Percentiles rank a stretch among this genome's conserved stretches.
Conservation (phyloP, 1,140 invertebrate species). For the Lordiphosa collinella region DNA sequence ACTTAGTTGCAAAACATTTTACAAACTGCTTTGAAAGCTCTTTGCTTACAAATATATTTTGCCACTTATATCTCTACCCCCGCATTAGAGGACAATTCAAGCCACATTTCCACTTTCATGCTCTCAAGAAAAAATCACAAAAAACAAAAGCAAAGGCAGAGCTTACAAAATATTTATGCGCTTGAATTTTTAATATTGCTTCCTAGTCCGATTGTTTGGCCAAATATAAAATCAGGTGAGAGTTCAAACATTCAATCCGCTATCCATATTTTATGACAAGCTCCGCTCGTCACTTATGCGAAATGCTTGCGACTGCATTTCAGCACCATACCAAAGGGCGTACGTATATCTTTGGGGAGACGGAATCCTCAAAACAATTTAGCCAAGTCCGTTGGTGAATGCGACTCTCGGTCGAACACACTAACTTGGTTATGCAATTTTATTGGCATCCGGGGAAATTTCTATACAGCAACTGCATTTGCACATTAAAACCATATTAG, state of each 20-base stretch:
- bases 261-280: constrained; percentile 13
- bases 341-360: constrained; percentile 43
- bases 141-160: background rate
- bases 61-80: background rate
- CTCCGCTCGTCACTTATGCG: constrained; percentile 16
- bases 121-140: background rate
- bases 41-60: background rate
- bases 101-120: background rate
- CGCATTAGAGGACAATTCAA: background rate
- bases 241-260: constrained; percentile 11
- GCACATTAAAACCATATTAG: constrained; percentile 33
- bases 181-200: constrained; percentile 1
- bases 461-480: constrained; percentile 39
- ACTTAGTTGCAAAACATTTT: too few relatives aligned
- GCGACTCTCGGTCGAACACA: constrained; percentile 12
- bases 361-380: constrained; percentile 47
- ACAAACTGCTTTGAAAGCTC: background rate
- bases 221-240: constrained; percentile 9
- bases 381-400: constrained; percentile 23
- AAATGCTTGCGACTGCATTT: constrained; percentile 26
- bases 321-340: constrained; percentile 31
- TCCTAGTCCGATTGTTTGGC: constrained; percentile 5
- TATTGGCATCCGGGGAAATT: constrained; percentile 46
- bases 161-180: background rate
- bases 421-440: constrained; percentile 38